A percentile compares a stretch with the other conserved stretches of the same genome.
Evolutionary conservation across 2,113 vertebrate genomes (phyloP).

Genomic region (Osmerus mordax): DNA sequence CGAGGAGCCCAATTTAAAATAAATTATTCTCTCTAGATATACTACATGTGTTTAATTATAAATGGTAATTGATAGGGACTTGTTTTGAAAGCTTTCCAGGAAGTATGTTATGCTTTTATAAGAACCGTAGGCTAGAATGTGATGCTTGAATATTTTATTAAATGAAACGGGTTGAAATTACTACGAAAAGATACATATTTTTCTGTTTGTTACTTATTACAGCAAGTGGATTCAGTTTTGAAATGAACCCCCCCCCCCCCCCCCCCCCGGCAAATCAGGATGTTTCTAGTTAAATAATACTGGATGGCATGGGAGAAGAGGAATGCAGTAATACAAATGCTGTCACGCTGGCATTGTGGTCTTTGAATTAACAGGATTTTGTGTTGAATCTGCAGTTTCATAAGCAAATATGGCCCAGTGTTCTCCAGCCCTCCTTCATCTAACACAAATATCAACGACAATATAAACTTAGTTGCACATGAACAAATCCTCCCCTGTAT

Average conservation of each 20-base stretch:
- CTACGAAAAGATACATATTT: not conserved
- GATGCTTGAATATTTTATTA: conserved; percentile 12
- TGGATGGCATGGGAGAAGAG: not conserved
- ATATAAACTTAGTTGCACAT: no score
- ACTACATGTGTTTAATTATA: conserved; percentile 33
- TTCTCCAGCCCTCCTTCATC: no score
- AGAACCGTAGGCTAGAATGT: not conserved
- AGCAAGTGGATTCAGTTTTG: not conserved
- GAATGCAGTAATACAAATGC: no score
- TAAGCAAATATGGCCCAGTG: no score
- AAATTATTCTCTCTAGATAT: conserved; percentile 21
- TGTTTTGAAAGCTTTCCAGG: conserved; percentile 4
- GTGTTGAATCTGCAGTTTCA: no score
- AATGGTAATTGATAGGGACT: conserved; percentile 34
- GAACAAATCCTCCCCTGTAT: no score
- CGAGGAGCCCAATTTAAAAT: conserved; percentile 15
- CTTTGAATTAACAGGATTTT: no score
- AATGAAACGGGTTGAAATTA: not conserved
- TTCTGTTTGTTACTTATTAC: not conserved
- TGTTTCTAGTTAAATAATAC: not conserved
- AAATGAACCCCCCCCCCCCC: no score
- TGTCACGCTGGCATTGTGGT: no score
- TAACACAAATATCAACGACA: no score
- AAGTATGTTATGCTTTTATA: conserved; percentile 19
- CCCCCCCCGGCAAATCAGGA: not conserved